These are phyloP conservation scores for Kryptolebias ocellatus DNA, from an alignment of 2,797 vertebrate genomes.

Conservation along the genomic window DNA sequence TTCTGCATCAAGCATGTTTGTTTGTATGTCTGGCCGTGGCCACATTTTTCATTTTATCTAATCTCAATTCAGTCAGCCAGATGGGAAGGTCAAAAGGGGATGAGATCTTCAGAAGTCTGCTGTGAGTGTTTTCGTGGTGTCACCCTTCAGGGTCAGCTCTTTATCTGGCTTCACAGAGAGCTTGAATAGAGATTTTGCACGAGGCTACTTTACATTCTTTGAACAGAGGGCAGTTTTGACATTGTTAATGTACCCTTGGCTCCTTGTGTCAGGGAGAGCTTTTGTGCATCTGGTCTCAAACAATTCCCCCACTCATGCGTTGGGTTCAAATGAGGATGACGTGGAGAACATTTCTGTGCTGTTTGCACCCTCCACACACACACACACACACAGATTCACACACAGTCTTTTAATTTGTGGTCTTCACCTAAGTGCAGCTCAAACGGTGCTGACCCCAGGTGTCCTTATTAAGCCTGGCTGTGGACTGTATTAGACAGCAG, in stretches of 20 bases:
- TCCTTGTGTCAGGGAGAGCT: conserved; percentile 43
- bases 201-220: conserved; percentile 57
- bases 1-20: conserved; percentile 28
- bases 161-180: conserved; percentile 42
- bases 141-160: conserved; percentile 44
- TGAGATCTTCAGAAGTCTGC: conserved; percentile 33
- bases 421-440: conserved; percentile 37
- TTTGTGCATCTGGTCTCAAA: conserved; percentile 46
- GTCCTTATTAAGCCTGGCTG: conserved; percentile 75
- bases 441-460: conserved; percentile 64
- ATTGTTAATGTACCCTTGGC: conserved; percentile 63
- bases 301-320: conserved; percentile 24
- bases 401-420: conserved; percentile 26
- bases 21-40: conserved; percentile 19
- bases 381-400: conserved; percentile 26
- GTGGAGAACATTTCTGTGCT: conserved; percentile 13
- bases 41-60: conserved; percentile 15
- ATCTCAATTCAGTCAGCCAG: conserved; percentile 24
- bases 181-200: conserved; percentile 34
- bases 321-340: conserved; percentile 56
- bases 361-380: conserved; percentile 19
- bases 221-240: conserved; percentile 50
- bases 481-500: conserved; percentile 54
- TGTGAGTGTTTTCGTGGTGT: conserved; percentile 9
- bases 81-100: conserved; percentile 36